Evolutionary conservation across 2,797 vertebrate genomes (phyloP).

Genomic region (Dendrocincla tyrannina): DNA sequence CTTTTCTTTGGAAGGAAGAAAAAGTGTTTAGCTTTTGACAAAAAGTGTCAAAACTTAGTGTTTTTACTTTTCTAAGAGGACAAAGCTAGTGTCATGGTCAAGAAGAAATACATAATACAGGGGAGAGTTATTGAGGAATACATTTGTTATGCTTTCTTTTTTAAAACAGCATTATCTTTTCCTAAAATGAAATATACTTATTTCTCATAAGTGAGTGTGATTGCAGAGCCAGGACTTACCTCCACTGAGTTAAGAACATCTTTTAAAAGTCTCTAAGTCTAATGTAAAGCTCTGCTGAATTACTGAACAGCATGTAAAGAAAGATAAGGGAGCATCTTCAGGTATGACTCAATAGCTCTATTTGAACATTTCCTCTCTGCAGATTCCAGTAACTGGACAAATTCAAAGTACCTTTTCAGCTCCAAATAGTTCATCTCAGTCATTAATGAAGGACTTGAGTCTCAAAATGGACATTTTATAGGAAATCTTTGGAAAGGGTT

Average conservation of each 20-base stretch:
- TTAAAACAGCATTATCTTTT: background rate
- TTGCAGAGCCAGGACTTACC: background rate
- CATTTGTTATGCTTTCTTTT: background rate
- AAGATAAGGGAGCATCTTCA: background rate
- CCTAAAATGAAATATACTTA: background rate
- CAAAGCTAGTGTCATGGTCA: background rate
- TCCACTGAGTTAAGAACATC: background rate
- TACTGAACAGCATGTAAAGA: background rate
- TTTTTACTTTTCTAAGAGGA: background rate
- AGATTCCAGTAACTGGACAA: background rate
- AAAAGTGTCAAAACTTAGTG: too few species aligned
- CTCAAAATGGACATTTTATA: background rate
- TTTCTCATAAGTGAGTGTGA: background rate
- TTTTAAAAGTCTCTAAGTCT: background rate
- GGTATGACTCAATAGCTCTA: background rate
- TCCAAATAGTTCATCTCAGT: background rate
- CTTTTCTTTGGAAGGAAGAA: background rate
- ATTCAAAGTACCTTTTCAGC: background rate
- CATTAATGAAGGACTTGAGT: background rate
- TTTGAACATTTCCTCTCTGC: background rate
- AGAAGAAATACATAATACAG: background rate
- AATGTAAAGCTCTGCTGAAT: background rate
- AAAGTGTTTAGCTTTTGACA: background rate
- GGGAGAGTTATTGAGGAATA: background rate
- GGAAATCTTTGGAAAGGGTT: background rate